phyloP scores from a whole-genome alignment of 2,888 invertebrate species.

The Apamea monoglypha region DNA sequence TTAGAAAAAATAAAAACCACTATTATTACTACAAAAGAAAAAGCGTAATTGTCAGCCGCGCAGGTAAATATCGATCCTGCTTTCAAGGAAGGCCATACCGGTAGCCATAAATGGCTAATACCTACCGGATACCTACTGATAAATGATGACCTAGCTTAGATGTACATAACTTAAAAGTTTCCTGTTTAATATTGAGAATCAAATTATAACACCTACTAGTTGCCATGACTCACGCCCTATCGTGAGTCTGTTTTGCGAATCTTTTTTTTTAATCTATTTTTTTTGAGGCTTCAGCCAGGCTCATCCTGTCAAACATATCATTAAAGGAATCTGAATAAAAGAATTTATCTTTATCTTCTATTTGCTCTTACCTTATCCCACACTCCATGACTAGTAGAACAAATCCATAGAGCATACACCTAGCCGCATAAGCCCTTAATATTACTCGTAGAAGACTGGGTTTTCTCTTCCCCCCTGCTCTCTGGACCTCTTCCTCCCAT shows the following conservation, averaged over 20 bases:
- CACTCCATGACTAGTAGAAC: conserved; percentile 91
- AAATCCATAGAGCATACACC: conserved; percentile 90
- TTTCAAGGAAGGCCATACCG: conserved; percentile 40
- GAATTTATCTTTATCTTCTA: neutral
- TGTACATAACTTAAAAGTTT: neutral
- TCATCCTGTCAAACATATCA: neutral
- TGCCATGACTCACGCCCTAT: neutral
- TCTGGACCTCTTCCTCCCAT: conserved; percentile 89
- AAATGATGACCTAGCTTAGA: conserved; percentile 31
- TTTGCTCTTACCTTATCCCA: conserved; percentile 88
- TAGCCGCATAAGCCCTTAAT: conserved; percentile 91
- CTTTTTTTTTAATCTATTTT: neutral
- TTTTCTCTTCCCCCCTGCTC: conserved; percentile 83
- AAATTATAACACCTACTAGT: neutral
- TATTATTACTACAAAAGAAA: neutral
- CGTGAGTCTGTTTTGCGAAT: too few species aligned
- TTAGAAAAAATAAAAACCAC: neutral
- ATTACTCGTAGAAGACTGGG: conserved; percentile 90
- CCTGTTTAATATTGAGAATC: neutral
- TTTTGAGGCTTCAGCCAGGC: too few species aligned
- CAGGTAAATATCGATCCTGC: conserved; percentile 43
- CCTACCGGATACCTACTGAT: conserved; percentile 10
- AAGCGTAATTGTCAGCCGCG: conserved; percentile 12
- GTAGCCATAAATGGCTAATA: conserved; percentile 25
- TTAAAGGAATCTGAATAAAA: neutral